Evolutionary conservation across 2,797 vertebrate genomes (phyloP).

Genomic region (Urophycis tenuis): DNA sequence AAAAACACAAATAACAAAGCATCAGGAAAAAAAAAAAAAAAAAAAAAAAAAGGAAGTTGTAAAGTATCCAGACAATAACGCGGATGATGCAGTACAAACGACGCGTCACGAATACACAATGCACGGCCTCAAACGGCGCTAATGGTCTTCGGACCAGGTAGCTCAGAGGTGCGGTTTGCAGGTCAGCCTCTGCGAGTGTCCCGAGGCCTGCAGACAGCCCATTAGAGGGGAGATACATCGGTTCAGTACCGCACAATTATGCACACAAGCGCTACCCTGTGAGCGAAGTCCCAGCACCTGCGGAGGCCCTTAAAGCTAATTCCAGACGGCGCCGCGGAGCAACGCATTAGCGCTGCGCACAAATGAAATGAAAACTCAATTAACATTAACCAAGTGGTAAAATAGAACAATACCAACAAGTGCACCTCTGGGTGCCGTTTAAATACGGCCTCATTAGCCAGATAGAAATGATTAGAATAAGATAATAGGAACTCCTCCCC

Average conservation of each 20-base stretch:
- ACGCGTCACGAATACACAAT: constrained; percentile 31
- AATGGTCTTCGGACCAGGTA: constrained; percentile 29
- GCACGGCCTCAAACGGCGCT: too few species aligned
- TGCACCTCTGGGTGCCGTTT: constrained; percentile 57
- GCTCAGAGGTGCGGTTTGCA: not conserved
- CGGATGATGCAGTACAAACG: constrained; percentile 21
- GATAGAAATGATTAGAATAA: constrained; percentile 63
- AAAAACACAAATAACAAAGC: not conserved
- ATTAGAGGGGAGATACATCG: constrained; percentile 55
- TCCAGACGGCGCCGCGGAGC: constrained; percentile 58
- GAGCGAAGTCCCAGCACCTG: constrained; percentile 57
- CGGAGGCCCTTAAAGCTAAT: constrained; percentile 56
- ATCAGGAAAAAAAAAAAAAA: constrained; percentile 7
- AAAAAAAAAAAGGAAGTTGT: constrained; percentile 2
- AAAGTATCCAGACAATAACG: constrained; percentile 16
- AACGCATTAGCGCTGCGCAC: constrained; percentile 63
- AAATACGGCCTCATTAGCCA: constrained; percentile 68
- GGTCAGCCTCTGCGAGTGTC: constrained; percentile 37
- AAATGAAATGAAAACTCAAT: constrained; percentile 64
- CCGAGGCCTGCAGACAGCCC: constrained; percentile 51
- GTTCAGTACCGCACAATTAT: constrained; percentile 59
- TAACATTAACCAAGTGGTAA: constrained; percentile 73
- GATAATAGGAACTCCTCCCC: constrained; percentile 50
- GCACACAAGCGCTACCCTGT: constrained; percentile 35
- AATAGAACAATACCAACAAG: constrained; percentile 68